These are phyloP conservation scores for Chelonoidis abingdonii DNA, from an alignment of 2,113 vertebrate genomes.

Conservation along the genomic window DNA sequence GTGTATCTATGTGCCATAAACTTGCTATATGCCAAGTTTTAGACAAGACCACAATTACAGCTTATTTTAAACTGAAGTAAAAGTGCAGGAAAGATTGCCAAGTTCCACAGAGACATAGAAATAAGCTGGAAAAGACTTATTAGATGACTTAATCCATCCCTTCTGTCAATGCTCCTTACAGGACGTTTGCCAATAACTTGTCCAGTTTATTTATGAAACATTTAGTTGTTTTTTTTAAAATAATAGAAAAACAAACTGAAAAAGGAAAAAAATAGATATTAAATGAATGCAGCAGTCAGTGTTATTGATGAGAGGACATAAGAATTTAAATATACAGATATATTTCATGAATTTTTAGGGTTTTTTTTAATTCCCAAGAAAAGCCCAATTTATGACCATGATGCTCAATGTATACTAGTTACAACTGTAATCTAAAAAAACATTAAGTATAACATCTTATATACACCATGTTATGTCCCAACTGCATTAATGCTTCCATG, in stretches of 20 bases:
- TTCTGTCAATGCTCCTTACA: background rate
- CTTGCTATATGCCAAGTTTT: background rate
- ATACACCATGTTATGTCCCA: background rate
- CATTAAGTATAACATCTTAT: background rate
- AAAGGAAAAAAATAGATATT: background rate
- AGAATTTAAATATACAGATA: background rate
- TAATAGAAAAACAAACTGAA: background rate
- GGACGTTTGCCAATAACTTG: background rate
- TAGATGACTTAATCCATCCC: accelerated
- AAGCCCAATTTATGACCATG: background rate
- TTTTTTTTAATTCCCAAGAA: background rate
- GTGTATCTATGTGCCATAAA: background rate
- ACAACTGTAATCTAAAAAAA: background rate
- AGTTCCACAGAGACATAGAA: background rate
- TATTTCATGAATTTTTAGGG: background rate
- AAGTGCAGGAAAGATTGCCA: background rate
- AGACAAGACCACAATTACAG: background rate
- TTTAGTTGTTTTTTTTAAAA: background rate
- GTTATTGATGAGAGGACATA: background rate
- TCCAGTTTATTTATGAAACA: background rate
- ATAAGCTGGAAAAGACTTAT: background rate
- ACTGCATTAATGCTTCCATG: background rate
- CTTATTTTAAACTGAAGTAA: background rate
- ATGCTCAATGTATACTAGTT: accelerated
- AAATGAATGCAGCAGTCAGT: background rate